A percentile compares a stretch with the other conserved stretches of the same genome.
Evolutionary conservation across 2,888 invertebrate species (phyloP).

Genomic region (Oscheius sp.): DNA sequence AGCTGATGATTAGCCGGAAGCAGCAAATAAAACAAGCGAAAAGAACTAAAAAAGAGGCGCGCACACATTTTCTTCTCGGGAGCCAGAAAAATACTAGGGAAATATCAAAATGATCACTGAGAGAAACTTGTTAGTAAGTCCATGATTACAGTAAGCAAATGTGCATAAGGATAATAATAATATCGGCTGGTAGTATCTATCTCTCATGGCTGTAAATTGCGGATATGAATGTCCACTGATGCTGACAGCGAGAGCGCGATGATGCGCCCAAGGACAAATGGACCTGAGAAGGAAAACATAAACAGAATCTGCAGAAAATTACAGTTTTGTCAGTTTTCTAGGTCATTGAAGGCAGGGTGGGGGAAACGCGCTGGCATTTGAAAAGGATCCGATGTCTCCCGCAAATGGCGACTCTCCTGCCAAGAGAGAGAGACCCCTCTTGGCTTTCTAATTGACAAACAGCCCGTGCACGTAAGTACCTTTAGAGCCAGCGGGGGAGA

Average conservation of each 20-base stretch:
- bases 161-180: neutral
- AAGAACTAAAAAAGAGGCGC: neutral
- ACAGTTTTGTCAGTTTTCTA: neutral
- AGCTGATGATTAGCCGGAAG: neutral
- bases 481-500: constrained; percentile 7
- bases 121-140: no score
- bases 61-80: neutral
- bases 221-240: constrained; percentile 21
- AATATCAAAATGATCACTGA: no score
- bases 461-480: neutral
- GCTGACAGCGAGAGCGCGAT: neutral
- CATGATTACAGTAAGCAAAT: neutral
- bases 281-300: constrained; percentile 25
- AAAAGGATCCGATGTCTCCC: constrained; percentile 10
- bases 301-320: neutral
- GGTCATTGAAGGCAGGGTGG: neutral
- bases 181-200: constrained; percentile 30
- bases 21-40: neutral
- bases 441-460: constrained; percentile 25
- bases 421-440: neutral
- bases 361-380: constrained; percentile 25
- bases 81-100: no score
- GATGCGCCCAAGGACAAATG: constrained; percentile 30
- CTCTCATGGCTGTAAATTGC: constrained; percentile 38
- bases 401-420: neutral